Base-by-base conservation (phyloP, 2,113 vertebrate genomes). In the Physeter macrocephalus region DNA sequence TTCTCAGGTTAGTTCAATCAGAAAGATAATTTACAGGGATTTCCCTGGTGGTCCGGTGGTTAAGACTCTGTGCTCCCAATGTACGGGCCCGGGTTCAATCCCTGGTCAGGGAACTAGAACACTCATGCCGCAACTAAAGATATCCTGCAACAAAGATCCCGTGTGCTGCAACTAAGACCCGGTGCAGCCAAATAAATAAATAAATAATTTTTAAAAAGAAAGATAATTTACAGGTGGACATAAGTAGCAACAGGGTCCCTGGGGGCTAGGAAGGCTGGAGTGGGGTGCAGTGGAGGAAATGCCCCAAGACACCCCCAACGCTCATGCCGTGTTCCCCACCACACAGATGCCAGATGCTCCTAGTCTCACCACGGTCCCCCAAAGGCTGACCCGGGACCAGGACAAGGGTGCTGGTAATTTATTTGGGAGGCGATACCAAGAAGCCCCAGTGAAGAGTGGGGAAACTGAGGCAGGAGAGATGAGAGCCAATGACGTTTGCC, bases 161-260 rank as follows among this genome's bases (percentile, higher is more conserved):
- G 2, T 21, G 20, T 57, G 54, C 54, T 21, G 20, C 54, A 57
- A 21, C 18, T 57, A 57, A 57, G 54, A 57, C 20, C 54, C 0
- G 54, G 54, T 7, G 7, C 54, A 57, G 54, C 54, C 54, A 57
- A 57, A 57, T 14, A 49, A 49, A 49, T 49, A 49, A 49, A 49
- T 54, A 57, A 57, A 57, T 21, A 57, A 8, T 20, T 1, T 1
- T 0, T 1, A 7, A 57, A 57, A 57, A 57, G 20, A 57, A 20
- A 57, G 54, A 15, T 64, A 7, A 81, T 17, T 59, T 77, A 12
- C 14, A 25, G 57, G 27, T 75, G 49, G 49, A 39, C 4, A 0
- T 49, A 15, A 57, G 59, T 11, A 15, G 43, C 78, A 54, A 13
- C 59, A 84, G 57, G n/a, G 31, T 8, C 17, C 6, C 31, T 62